phyloP scores from a whole-genome alignment of 2,113 vertebrate species.

The Myrmecophaga tridactyla region DNA sequence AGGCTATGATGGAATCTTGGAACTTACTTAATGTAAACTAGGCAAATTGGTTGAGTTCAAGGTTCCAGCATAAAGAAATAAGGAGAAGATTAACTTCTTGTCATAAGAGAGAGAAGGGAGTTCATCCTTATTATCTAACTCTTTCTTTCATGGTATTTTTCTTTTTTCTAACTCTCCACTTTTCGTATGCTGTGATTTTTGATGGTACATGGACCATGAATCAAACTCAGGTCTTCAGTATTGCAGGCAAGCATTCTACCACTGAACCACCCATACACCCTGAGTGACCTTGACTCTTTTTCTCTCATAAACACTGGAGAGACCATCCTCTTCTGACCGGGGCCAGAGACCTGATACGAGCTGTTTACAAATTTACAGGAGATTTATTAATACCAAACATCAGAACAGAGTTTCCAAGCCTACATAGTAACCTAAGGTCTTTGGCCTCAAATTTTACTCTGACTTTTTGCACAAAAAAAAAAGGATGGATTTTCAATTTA shows the following conservation, averaged over 20 bases:
- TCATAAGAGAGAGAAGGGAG: neutral
- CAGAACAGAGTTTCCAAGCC: conserved; percentile 10
- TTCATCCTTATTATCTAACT: neutral
- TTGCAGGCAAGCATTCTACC: no score
- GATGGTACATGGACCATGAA: no score
- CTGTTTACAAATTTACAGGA: neutral
- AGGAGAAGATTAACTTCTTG: neutral
- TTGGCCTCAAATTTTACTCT: neutral
- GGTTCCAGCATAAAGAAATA: neutral
- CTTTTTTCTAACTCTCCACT: neutral
- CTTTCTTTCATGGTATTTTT: neutral
- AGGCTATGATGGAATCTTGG: neutral
- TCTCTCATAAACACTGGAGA: neutral
- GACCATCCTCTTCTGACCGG: neutral
- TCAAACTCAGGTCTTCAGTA: no score
- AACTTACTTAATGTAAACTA: neutral
- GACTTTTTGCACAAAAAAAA: neutral
- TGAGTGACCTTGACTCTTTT: neutral
- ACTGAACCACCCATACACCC: no score
- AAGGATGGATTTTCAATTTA: neutral
- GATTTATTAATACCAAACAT: neutral
- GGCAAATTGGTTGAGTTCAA: neutral
- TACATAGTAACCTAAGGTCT: neutral
- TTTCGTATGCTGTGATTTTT: neutral
- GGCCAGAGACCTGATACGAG: neutral